Percentiles rank a stretch among this genome's conserved stretches.
phyloP scores from a whole-genome alignment of 1,140 invertebrate species.

The Drosophila arizonae region DNA sequence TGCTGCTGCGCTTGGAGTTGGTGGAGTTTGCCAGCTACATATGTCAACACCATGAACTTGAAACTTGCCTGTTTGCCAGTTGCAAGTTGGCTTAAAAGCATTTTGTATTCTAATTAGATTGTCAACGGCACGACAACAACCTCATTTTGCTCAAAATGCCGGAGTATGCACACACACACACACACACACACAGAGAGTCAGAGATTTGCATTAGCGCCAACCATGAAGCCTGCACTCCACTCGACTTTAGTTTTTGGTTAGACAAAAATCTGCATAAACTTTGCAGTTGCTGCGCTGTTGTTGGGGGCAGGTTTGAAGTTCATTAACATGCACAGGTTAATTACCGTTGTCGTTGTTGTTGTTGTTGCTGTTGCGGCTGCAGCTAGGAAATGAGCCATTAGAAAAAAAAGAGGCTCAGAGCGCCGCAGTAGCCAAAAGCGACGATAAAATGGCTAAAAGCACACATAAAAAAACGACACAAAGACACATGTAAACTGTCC shows the following conservation, averaged over 20 bases:
- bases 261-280: conserved; percentile 79
- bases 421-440: conserved; percentile 68
- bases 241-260: conserved; percentile 24
- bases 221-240: conserved; percentile 25
- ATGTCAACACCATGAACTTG: conserved; percentile 80
- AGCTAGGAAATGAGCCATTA: conserved; percentile 78
- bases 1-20: no score
- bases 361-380: conserved; percentile 22
- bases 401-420: conserved; percentile 63
- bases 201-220: conserved; percentile 79
- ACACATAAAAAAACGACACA: conserved; percentile 69
- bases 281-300: conserved; percentile 22
- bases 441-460: conserved; percentile 79
- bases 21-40: conserved; percentile 56
- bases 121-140: conserved; percentile 80
- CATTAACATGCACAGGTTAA: conserved; percentile 82
- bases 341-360: conserved; percentile 70
- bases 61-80: conserved; percentile 45
- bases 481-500: conserved; percentile 76
- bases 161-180: conserved; percentile 41
- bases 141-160: conserved; percentile 77
- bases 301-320: conserved; percentile 70
- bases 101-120: conserved; percentile 82
- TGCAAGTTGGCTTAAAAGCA: conserved; percentile 55
- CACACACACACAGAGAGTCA: neutral